Evolutionary conservation across 1,140 invertebrate species (phyloP).

Genomic region (Archivesica marissinica): DNA sequence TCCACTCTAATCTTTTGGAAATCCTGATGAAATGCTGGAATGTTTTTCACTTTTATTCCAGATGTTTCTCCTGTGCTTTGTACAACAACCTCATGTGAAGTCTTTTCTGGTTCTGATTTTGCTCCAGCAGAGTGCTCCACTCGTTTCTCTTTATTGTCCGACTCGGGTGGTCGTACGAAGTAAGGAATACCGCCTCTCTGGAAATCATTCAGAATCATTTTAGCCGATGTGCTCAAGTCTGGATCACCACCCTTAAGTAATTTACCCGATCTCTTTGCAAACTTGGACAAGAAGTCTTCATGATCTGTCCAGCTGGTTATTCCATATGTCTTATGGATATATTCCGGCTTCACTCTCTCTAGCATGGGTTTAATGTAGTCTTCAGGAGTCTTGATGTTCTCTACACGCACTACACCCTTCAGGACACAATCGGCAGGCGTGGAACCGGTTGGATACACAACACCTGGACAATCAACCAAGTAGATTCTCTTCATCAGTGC

Average conservation of each 20-base stretch:
- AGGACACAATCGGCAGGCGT: conserved; percentile 97
- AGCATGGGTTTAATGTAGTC: conserved; percentile 96
- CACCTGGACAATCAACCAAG: conserved; percentile 99
- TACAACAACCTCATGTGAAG: not conserved
- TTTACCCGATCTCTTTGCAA: conserved; percentile 94
- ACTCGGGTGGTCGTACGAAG: conserved; percentile 91
- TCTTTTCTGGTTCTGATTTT: not conserved
- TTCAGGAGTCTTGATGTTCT: conserved; percentile 96
- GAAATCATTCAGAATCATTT: conserved; percentile 99
- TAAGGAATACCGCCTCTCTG: conserved; percentile 98
- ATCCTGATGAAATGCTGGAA: conserved; percentile 74
- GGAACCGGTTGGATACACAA: conserved; percentile 96
- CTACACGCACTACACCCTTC: conserved; percentile 93
- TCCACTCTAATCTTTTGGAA: conserved; percentile 75
- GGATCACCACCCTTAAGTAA: conserved; percentile 98
- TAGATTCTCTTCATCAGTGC: conserved; percentile 99
- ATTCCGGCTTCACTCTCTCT: conserved; percentile 94
- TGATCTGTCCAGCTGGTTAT: conserved; percentile 91
- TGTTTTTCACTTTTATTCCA: not conserved
- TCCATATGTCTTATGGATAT: conserved; percentile 96
- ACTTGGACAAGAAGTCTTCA: conserved; percentile 96
- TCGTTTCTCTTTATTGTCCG: conserved; percentile 64
- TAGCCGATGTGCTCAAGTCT: conserved; percentile 93
- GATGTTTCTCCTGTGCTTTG: not conserved
- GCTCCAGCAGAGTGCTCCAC: not conserved